phyloP scores from a whole-genome alignment of 2,113 vertebrate species.

The Nyctibius bracteatus region DNA sequence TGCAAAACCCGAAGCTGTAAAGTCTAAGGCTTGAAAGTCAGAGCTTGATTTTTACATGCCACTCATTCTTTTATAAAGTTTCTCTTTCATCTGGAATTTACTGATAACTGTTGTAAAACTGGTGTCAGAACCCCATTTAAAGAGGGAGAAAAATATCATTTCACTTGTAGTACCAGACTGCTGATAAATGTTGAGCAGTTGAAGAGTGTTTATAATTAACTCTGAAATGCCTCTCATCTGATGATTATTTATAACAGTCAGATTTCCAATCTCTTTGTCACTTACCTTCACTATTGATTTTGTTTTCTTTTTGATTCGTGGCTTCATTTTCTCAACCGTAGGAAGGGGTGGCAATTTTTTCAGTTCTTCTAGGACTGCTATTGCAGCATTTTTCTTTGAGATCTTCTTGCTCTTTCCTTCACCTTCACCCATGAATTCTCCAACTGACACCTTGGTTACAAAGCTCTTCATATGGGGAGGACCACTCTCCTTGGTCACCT shows the following conservation, averaged over 20 bases:
- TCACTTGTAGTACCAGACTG: not conserved
- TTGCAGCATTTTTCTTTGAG: slow-evolving; percentile 94
- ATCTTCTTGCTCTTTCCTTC: slow-evolving; percentile 99
- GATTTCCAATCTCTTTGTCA: not conserved
- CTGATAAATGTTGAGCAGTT: not conserved
- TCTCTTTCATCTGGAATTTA: not conserved
- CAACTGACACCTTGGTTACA: slow-evolving; percentile 88
- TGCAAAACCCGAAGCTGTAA: not conserved
- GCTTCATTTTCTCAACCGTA: slow-evolving; percentile 86
- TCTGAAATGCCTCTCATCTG: not conserved
- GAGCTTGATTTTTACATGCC: not conserved
- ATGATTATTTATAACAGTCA: not conserved
- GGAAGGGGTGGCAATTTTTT: slow-evolving; percentile 90
- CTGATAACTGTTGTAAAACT: not conserved
- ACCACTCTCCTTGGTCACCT: slow-evolving; percentile 96
- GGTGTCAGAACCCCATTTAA: not conserved
- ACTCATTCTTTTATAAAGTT: not conserved
- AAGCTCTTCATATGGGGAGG: slow-evolving; percentile 99
- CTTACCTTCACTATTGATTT: slow-evolving; percentile 94
- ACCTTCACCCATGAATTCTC: slow-evolving; percentile 91
- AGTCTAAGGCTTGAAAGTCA: not conserved
- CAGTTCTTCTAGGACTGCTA: slow-evolving; percentile 88
- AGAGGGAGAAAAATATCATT: not conserved
- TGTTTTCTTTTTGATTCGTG: slow-evolving; percentile 99
- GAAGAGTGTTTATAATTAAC: not conserved